Conservation (phyloP, 2,113 vertebrate genomes). For the Megaceryle torquata region DNA sequence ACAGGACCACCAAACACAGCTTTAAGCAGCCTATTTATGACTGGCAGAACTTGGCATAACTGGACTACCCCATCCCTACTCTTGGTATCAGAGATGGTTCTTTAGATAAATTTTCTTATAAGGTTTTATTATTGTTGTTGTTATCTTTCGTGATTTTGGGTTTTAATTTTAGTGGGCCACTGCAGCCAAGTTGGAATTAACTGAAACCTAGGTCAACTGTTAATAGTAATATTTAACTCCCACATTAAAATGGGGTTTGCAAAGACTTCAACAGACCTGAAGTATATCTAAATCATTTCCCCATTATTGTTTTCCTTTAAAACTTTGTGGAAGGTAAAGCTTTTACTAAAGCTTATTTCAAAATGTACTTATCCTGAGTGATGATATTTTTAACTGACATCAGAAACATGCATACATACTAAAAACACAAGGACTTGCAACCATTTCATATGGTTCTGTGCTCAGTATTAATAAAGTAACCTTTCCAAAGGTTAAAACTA, state of each 20-base stretch:
- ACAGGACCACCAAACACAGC: not conserved
- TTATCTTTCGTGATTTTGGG: not conserved
- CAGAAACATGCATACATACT: not conserved
- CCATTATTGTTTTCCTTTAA: not conserved
- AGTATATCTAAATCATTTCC: not conserved
- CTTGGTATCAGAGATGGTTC: not conserved
- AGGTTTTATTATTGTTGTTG: not conserved
- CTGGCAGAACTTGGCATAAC: not conserved
- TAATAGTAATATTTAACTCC: not conserved
- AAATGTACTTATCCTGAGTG: not conserved
- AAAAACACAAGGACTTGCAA: not conserved
- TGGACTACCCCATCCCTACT: not conserved
- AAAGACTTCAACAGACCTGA: not conserved
- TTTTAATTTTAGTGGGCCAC: not conserved
- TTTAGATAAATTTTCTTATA: not conserved
- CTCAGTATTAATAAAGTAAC: not conserved
- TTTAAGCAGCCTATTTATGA: not conserved
- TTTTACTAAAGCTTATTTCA: not conserved
- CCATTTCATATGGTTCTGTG: not conserved
- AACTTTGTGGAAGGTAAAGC: not conserved
- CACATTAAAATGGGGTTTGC: not conserved
- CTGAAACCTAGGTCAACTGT: not conserved
- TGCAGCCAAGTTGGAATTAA: not conserved
- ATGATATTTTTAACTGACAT: not conserved
- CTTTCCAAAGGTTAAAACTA: conserved; percentile 24